Conservation (phyloP, 2,797 vertebrate species). For the Hyperoplus lanceolatus region DNA sequence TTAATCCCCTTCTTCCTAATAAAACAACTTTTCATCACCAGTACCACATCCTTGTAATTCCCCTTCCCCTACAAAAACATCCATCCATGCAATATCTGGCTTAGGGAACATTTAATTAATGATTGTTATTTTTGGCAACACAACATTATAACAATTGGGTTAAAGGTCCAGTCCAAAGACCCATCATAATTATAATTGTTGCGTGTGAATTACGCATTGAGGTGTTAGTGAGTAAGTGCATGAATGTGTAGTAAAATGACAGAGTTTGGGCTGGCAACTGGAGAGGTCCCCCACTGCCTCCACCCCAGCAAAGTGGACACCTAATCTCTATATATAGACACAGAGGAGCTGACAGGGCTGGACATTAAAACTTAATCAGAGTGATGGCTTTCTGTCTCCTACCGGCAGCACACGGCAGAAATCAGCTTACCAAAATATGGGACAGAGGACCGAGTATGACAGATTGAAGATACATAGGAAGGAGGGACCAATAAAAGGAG, state of each 20-base stretch:
- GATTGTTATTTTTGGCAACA: conserved; percentile 31
- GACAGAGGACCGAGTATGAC: neutral
- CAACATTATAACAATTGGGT: conserved; percentile 30
- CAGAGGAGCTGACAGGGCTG: conserved; percentile 20
- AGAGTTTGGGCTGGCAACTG: conserved; percentile 4
- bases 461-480: neutral
- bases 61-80: neutral
- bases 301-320: conserved; percentile 38
- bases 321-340: conserved; percentile 69
- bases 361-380: conserved; percentile 70
- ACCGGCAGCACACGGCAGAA: neutral
- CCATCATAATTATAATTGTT: conserved; percentile 24
- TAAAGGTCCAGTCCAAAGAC: conserved; percentile 25
- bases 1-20: conserved; percentile 37
- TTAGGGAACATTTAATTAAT: conserved; percentile 49
- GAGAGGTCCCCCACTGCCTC: conserved; percentile 23
- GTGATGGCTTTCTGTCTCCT: conserved; percentile 51
- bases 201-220: conserved; percentile 1
- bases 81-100: conserved; percentile 6
- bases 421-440: conserved; percentile 6
- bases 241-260: conserved; percentile 10
- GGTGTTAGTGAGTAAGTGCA: conserved; percentile 22
- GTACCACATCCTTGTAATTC: conserved; percentile 30
- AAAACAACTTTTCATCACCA: conserved; percentile 53
- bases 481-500: neutral